These are phyloP conservation scores for Sminthurides aquaticus DNA, from an alignment of 2,888 invertebrate genomes.

Conservation along the genomic window DNA sequence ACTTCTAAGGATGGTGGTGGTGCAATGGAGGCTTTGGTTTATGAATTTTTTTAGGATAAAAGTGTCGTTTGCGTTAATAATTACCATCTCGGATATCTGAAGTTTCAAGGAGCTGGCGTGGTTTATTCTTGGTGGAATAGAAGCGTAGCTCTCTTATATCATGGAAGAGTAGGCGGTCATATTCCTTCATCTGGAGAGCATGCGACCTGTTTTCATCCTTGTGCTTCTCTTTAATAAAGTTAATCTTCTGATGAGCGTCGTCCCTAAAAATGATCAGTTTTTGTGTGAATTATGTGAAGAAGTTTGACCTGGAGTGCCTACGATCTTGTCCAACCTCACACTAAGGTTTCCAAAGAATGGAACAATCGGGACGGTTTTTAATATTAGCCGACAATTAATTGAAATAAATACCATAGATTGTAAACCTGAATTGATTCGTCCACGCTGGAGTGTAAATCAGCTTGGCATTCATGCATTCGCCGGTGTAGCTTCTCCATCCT, in stretches of 20 bases:
- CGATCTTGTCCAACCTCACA: too few relatives aligned
- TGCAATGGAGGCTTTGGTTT: too few relatives aligned
- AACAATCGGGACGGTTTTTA: too few relatives aligned
- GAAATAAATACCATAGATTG: conserved; percentile 12
- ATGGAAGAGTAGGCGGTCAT: conserved; percentile 20
- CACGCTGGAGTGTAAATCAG: conserved; percentile 3
- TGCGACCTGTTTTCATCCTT: conserved; percentile 21
- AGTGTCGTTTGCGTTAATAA: too few relatives aligned
- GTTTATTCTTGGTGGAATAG: conserved; percentile 20
- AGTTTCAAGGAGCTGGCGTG: conserved; percentile 4
- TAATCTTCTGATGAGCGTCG: conserved; percentile 14
- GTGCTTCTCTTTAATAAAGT: conserved; percentile 18
- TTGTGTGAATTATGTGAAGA: neutral
- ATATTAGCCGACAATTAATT: neutral
- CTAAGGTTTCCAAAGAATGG: too few relatives aligned
- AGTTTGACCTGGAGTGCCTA: too few relatives aligned
- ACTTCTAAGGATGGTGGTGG: too few relatives aligned
- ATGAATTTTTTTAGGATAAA: too few relatives aligned
- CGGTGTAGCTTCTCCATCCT: conserved; percentile 10
- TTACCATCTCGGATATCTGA: conserved; percentile 4
- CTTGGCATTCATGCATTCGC: conserved; percentile 8
- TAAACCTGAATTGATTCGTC: conserved; percentile 16
- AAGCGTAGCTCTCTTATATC: conserved; percentile 19
- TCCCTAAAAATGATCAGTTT: conserved; percentile 8
- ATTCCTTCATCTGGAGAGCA: conserved; percentile 18